A percentile compares a stretch with the other conserved stretches of the same genome.
These are phyloP conservation scores for Chaetodon trifasciatus DNA, from an alignment of 2,797 vertebrate species.

Conservation along the genomic window DNA sequence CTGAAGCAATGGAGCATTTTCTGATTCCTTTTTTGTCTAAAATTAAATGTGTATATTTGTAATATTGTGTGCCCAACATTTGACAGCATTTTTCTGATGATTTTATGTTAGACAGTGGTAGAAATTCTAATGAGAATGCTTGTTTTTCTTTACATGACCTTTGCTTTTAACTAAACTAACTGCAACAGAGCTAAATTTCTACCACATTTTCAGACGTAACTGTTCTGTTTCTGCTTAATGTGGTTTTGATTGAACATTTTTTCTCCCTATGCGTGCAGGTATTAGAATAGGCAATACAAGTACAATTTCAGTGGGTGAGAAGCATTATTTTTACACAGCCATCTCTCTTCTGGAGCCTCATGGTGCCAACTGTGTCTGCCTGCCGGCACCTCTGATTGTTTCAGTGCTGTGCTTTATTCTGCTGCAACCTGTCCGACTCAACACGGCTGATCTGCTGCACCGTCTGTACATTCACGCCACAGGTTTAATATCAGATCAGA, in stretches of 20 bases:
- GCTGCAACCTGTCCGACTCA: slow-evolving; percentile 50
- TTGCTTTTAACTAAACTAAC: neutral
- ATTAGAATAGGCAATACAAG: neutral
- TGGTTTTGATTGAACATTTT: neutral
- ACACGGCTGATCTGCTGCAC: slow-evolving; percentile 24
- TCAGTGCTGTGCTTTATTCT: slow-evolving; percentile 35
- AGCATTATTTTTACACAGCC: neutral
- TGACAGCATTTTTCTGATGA: neutral
- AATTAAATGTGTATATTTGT: neutral
- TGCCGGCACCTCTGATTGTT: slow-evolving; percentile 56
- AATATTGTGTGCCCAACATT: too few relatives aligned
- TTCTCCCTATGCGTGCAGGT: neutral
- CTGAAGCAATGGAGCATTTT: neutral
- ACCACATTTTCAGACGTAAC: neutral
- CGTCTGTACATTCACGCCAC: neutral
- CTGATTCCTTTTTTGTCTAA: neutral
- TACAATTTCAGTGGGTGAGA: neutral
- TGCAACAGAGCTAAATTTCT: neutral
- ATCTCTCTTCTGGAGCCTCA: neutral
- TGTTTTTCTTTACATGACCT: neutral
- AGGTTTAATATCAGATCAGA: slow-evolving; percentile 37
- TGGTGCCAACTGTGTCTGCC: neutral
- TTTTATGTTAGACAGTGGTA: neutral
- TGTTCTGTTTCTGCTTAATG: neutral
- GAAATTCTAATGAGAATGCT: neutral